Evolutionary conservation across 2,113 vertebrate species (phyloP), one percentile per base, ranked within the genome.

Genomic region (Gadus chalcogrammus): DNA sequence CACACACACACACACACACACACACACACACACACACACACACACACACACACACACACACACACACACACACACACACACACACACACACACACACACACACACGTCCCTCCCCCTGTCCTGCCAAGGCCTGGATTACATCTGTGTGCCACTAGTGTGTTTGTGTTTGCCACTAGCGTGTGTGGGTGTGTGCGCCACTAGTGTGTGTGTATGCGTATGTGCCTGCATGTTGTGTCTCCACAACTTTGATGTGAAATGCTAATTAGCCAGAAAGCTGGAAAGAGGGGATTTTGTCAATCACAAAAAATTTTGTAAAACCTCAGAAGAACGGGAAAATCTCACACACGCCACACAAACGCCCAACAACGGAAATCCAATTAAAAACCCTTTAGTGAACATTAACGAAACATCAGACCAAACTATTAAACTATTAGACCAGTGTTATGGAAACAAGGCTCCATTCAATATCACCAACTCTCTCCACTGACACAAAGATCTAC

Each of bases 191-290:
- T 66, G n/a, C 67, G 15, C 22, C 22, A 24, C 24, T 24, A 24
- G 24, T 61, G 42, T 65, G 68, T 62, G 59, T 71, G 76, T 67
- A 59, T 63, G 64, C 65, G 60, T 31, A 48, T 64, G 61, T 22
- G 69, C 27, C 17, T 71, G 52, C 58, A 24, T 71, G 61, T 64
- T 71, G 69, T 71, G 69, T 65, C 52, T 64, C 48, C n/a, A 60
- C 22, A 18, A 73, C 62, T 78, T 73, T 82, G 69, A 83, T 78
- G 68, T 62, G 15, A 13, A 58, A 42, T 53, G 66, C 35, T 73
- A 64, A 77, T 18, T 52, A 64, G 52, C 35, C n/a, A 59, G 61
- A 53, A 13, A 55, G 42, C 42, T 48, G 31, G 64, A 79, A 59
- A 70, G 9, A 48, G 60, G 15, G 15, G 56, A 48, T 68, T 28